These are phyloP conservation scores for Falco biarmicus DNA, from an alignment of 2,797 vertebrate species.

Conservation along the genomic window DNA sequence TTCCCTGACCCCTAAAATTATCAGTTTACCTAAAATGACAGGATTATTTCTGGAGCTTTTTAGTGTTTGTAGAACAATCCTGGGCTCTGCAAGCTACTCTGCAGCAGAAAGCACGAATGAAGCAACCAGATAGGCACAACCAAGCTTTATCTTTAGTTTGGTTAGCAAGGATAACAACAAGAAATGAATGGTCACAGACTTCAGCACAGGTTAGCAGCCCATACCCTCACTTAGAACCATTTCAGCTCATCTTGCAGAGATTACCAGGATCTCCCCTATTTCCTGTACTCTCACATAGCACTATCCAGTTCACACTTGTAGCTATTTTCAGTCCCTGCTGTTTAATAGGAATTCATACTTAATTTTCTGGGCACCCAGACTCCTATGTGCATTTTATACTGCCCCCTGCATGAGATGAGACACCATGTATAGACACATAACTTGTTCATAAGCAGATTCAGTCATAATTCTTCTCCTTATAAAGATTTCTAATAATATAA, in stretches of 20 bases:
- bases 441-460: neutral
- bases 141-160: neutral
- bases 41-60: neutral
- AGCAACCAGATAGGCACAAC: neutral
- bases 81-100: neutral
- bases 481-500: neutral
- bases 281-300: neutral
- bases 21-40: neutral
- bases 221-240: neutral
- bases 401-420: neutral
- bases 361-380: neutral
- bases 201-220: neutral
- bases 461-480: neutral
- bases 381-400: neutral
- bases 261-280: neutral
- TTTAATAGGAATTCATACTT: neutral
- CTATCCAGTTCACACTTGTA: neutral
- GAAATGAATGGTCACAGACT: neutral
- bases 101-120: neutral
- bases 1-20: neutral
- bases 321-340: neutral
- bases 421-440: neutral
- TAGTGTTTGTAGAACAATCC: neutral
- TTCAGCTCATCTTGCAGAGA: neutral
- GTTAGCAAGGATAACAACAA: neutral